Conservation (phyloP, 2,888 invertebrate species). For the Drosophila yooni region DNA sequence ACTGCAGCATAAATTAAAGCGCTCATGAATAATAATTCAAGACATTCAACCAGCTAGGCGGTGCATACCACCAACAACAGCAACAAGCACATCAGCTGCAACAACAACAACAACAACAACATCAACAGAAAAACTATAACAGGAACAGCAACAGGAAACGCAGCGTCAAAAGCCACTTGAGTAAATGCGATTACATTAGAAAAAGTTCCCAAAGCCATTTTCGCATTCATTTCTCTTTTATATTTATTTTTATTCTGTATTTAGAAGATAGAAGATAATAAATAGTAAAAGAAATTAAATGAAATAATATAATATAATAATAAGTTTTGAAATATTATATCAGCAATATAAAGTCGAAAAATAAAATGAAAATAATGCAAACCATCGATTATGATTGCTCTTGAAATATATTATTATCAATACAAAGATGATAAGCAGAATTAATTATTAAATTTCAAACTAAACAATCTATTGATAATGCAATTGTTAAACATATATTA, state of each 20-base stretch:
- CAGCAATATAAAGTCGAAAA: background rate
- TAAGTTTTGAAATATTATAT: background rate
- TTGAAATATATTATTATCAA: background rate
- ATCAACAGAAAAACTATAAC: slow-evolving; percentile 20
- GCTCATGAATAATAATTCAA: slow-evolving; percentile 79
- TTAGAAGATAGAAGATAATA: too few relatives aligned
- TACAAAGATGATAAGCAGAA: background rate
- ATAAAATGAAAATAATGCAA: background rate
- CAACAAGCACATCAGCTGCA: slow-evolving; percentile 5
- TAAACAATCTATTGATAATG: too few relatives aligned
- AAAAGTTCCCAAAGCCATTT: slow-evolving; percentile 28
- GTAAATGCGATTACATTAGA: slow-evolving; percentile 50
- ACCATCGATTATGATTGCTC: background rate
- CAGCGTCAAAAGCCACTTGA: slow-evolving; percentile 68
- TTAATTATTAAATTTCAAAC: background rate
- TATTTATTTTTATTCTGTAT: background rate
- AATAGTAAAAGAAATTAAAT: background rate
- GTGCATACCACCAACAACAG: slow-evolving; percentile 19
- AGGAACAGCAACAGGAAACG: slow-evolving; percentile 43
- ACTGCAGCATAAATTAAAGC: slow-evolving; percentile 79
- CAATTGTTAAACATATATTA: too few relatives aligned
- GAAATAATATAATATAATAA: background rate
- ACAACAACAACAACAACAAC: slow-evolving; percentile 18
- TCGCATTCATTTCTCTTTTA: slow-evolving; percentile 10
- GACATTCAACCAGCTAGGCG: slow-evolving; percentile 54